Evolutionary conservation across 2,797 vertebrate species (phyloP), one percentile per base, ranked within the genome.

Genomic region (Chrysolophus pictus): DNA sequence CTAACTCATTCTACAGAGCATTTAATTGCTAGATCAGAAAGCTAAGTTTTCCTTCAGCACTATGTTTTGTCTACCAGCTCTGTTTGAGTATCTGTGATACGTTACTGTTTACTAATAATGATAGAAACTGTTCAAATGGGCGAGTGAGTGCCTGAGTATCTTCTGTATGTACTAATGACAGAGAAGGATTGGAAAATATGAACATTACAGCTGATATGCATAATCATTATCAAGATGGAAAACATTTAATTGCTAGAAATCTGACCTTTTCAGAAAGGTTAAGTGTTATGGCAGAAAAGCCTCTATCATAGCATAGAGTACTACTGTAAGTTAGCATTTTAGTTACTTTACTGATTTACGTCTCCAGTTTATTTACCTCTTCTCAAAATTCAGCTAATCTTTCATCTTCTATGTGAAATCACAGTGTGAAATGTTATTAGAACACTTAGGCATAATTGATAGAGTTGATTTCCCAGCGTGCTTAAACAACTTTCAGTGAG

Each of bases 351-450:
- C 62, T 84, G 87, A 91, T 93, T 90, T 94, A 72, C 42, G 69
- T 60, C 88, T 93, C 59, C 60, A 88, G 42, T 63, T 94, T 94
- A 83, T 87, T 94, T 93, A 88, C 37, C 46, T 51, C 49, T 47
- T 47, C 47, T 47, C 47, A 47, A 75, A 47, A 88, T 39, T 22
- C 55, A 92, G 9, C 58, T 84, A 49, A 85, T 91, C 73, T 83
- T 92, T 94, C 82, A 87, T 92, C 49, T 90, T 90, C 42, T 92
- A 63, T 91, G 80, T 78, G 39, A 71, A 91, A 75, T 91, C 89
- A 87, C 71, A 78, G 70, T 86, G 53, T 88, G 76, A 94, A 96
- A 93, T 70, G 85, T 84, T 94, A 90, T 93, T 92, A 79, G 91
- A 93, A 90, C 18, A 29, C 22, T 68, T 87, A 72, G 53, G 35